These are phyloP conservation scores for Spodoptera frugiperda DNA, from an alignment of 1,140 invertebrate genomes.

Conservation along the genomic window DNA sequence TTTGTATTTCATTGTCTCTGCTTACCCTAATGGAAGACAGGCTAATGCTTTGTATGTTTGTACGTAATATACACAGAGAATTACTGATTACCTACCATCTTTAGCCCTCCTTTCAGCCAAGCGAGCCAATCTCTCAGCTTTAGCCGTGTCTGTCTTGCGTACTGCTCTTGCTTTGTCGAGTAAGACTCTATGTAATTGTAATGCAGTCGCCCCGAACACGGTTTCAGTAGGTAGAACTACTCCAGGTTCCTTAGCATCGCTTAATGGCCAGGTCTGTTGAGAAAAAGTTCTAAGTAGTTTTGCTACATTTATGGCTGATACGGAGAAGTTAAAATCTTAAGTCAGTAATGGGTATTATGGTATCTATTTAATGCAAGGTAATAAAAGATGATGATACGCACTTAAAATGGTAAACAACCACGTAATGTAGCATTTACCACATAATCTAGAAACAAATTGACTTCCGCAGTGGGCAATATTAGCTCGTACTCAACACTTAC, in stretches of 20 bases:
- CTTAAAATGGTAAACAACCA: no score
- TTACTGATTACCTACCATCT: constrained; percentile 74
- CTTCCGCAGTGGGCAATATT: neutral
- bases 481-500: neutral
- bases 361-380: no score
- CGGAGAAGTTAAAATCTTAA: no score
- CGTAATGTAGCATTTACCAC: no score
- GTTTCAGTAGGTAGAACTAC: constrained; percentile 60
- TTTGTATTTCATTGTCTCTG: no score
- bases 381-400: no score
- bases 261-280: constrained; percentile 68
- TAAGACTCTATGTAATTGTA: constrained; percentile 81
- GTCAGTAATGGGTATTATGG: no score
- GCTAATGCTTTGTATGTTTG: no score
- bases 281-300: neutral
- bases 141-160: constrained; percentile 67
- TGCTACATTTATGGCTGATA: no score
- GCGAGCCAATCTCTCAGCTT: constrained; percentile 80
- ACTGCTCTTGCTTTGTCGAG: constrained; percentile 73
- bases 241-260: constrained; percentile 59
- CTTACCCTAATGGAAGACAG: no score
- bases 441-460: no score
- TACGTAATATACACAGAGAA: no score
- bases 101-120: constrained; percentile 84
- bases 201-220: constrained; percentile 83